Conservation (phyloP, 2,797 vertebrate genomes). For the Coregonus suidteri region DNA sequence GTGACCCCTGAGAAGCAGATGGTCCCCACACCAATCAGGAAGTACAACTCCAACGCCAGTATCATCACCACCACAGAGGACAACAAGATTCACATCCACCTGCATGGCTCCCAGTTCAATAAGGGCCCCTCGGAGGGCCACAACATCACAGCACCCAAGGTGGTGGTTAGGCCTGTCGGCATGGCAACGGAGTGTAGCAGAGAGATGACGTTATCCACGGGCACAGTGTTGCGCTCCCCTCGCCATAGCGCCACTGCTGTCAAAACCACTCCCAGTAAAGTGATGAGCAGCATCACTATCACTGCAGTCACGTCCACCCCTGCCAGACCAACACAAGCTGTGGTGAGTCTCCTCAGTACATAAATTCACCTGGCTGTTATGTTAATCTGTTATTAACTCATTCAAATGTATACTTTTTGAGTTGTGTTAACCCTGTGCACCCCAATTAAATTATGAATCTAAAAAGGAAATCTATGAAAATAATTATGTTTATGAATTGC, state of each 20-base stretch:
- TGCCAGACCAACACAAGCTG: constrained; percentile 82
- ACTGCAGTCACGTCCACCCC: constrained; percentile 84
- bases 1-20: constrained; percentile 96
- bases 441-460: no score
- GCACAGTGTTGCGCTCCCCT: constrained; percentile 90
- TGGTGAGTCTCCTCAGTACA: constrained; percentile 70
- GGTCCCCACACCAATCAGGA: constrained; percentile 83
- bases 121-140: constrained; percentile 67
- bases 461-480: no score
- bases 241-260: constrained; percentile 80
- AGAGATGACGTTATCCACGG: constrained; percentile 82
- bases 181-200: constrained; percentile 78
- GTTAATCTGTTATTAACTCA: not conserved
- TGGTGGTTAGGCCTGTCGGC: constrained; percentile 82
- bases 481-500: no score
- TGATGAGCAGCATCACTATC: constrained; percentile 94
- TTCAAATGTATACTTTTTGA: no score
- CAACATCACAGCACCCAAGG: constrained; percentile 71
- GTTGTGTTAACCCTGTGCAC: no score
- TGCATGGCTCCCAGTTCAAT: constrained; percentile 83
- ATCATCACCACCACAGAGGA: constrained; percentile 91
- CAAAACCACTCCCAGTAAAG: constrained; percentile 83
- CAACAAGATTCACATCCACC: constrained; percentile 97
- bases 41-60: constrained; percentile 75
- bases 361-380: not conserved